A percentile compares a stretch with the other conserved stretches of the same genome.
Evolutionary conservation across 2,888 invertebrate genomes (phyloP).

Genomic region (Thecocarcelia acutangulata): DNA sequence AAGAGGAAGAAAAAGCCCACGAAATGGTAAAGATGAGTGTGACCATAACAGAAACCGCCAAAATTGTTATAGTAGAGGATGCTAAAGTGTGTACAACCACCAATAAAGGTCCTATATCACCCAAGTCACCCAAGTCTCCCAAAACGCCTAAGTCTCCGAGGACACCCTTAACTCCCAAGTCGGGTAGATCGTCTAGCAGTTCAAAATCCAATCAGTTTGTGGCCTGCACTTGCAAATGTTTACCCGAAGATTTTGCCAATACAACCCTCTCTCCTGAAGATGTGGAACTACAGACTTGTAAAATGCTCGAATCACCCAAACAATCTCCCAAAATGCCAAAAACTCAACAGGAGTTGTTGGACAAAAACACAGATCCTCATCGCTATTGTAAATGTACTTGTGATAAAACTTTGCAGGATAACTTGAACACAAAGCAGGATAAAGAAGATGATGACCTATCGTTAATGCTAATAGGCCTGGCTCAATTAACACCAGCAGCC

Average conservation of each 20-base stretch:
- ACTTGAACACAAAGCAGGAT: conserved; percentile 60
- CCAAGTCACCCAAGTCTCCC: conserved; percentile 61
- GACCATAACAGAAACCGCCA: conserved; percentile 75
- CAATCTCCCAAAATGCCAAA: conserved; percentile 71
- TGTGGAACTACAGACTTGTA: conserved; percentile 80
- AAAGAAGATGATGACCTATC: conserved; percentile 85
- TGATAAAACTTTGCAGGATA: conserved; percentile 48
- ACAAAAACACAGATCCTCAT: conserved; percentile 65
- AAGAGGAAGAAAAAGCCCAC: conserved; percentile 62
- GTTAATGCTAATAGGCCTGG: conserved; percentile 86
- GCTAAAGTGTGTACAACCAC: conserved; percentile 2
- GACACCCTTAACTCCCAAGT: conserved; percentile 57
- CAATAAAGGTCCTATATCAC: background rate
- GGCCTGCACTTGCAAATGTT: conserved; percentile 80
- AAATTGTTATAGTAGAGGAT: conserved; percentile 70
- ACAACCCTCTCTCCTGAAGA: conserved; percentile 79
- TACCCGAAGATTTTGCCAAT: conserved; percentile 79
- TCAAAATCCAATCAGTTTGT: conserved; percentile 66
- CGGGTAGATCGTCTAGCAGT: conserved; percentile 42
- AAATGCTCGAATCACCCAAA: conserved; percentile 79
- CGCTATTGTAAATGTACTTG: conserved; percentile 75
- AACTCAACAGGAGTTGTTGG: background rate
- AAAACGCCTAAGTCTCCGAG: conserved; percentile 71
- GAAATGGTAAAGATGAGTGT: conserved; percentile 74
- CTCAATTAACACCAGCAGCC: conserved; percentile 82